Evolutionary conservation across 2,797 vertebrate species (phyloP).

Genomic region (Chiroxiphia lanceolata): DNA sequence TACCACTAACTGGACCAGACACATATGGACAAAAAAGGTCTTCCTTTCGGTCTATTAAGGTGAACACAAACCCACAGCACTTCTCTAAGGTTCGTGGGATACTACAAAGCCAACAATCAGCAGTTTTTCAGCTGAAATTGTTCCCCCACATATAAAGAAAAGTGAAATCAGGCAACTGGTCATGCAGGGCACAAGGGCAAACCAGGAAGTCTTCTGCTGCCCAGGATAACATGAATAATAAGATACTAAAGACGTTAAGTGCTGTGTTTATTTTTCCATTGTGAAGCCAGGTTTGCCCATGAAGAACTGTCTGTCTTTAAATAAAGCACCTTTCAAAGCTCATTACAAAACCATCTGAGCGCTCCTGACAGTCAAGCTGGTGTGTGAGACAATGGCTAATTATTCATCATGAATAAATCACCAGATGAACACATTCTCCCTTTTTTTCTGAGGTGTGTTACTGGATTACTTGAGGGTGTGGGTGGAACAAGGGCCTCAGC

Average conservation of each 20-base stretch:
- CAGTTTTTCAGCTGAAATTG: background rate
- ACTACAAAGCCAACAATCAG: background rate
- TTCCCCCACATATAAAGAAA: background rate
- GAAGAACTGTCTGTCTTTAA: slow-evolving; percentile 7
- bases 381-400: slow-evolving; percentile 41
- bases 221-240: background rate
- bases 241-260: background rate
- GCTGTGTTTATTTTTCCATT: slow-evolving; percentile 18
- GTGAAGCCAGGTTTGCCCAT: background rate
- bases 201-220: background rate
- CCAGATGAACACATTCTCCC: background rate
- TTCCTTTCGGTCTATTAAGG: background rate
- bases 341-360: slow-evolving; percentile 35
- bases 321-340: slow-evolving; percentile 47
- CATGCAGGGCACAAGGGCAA: background rate
- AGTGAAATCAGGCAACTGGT: background rate
- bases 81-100: background rate
- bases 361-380: slow-evolving; percentile 17
- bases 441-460: background rate
- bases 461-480: background rate
- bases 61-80: background rate
- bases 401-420: slow-evolving; percentile 25
- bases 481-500: background rate
- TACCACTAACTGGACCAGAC: background rate
- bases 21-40: background rate